Conservation (phyloP, 2,113 vertebrate genomes). For the Sorex araneus region DNA sequence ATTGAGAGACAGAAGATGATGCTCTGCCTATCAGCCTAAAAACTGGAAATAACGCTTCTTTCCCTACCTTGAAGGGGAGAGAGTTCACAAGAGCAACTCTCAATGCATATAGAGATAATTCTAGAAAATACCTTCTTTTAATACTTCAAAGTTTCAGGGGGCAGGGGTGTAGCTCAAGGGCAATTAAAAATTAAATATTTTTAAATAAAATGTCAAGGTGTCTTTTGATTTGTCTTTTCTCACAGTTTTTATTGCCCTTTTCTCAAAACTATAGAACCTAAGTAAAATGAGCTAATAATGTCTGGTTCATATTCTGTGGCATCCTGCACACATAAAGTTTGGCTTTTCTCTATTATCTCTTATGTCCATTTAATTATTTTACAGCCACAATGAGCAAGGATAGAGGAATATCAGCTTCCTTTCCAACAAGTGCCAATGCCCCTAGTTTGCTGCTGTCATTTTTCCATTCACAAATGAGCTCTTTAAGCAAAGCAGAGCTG, state of each 20-base stretch:
- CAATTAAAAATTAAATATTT: too few relatives aligned
- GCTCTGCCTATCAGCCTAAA: not conserved
- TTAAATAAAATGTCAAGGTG: not conserved
- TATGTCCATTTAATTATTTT: not conserved
- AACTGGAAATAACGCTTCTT: not conserved
- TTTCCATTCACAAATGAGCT: not conserved
- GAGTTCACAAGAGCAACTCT: not conserved
- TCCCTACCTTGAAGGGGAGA: not conserved
- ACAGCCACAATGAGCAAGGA: not conserved
- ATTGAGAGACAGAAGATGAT: not conserved
- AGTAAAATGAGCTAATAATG: not conserved
- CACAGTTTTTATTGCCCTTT: not conserved
- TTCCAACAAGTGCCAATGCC: not conserved
- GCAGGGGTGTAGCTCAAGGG: too few relatives aligned
- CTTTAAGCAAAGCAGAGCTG: conserved; percentile 40
- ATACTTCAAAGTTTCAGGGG: too few relatives aligned
- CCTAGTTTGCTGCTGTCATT: not conserved
- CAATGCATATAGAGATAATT: not conserved
- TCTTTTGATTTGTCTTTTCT: not conserved
- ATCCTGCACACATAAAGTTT: not conserved
- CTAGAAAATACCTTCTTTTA: not conserved
- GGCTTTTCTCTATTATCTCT: not conserved
- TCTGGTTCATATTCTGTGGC: not conserved
- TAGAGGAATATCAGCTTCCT: too few relatives aligned
- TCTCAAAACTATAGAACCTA: not conserved